phyloP scores from a whole-genome alignment of 1,140 invertebrate species.

The Prorops nasuta region DNA sequence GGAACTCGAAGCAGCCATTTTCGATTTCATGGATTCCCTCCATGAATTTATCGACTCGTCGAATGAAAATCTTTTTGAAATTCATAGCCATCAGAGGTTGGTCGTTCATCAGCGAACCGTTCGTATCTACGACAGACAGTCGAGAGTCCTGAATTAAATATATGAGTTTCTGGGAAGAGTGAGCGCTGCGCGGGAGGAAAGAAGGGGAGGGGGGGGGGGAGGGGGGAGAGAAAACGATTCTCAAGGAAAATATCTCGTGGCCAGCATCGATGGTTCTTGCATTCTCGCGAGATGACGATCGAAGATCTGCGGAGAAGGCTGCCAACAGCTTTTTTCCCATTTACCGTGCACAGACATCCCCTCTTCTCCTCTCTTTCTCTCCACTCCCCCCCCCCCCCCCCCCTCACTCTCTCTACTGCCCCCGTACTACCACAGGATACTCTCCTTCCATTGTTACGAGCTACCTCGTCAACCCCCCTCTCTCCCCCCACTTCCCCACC shows the following conservation, averaged over 20 bases:
- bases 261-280: conserved; percentile 2
- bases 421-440: conserved; percentile 1
- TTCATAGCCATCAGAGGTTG: too few relatives aligned
- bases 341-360: conserved; percentile 1
- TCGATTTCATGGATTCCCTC: too few relatives aligned
- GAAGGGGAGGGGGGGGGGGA: background rate
- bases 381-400: conserved; percentile 5
- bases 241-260: background rate
- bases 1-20: too few relatives aligned
- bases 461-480: conserved; percentile 20
- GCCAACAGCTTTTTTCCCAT: conserved; percentile 10
- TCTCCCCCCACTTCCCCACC: conserved; percentile 24
- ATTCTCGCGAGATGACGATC: conserved; percentile 19
- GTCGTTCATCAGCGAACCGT: too few relatives aligned
- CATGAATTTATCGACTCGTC: too few relatives aligned
- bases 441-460: conserved; percentile 22
- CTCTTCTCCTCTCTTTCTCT: background rate
- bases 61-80: too few relatives aligned
- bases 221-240: background rate
- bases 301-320: background rate
- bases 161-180: background rate
- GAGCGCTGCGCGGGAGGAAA: background rate
- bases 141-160: background rate
- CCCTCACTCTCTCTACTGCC: background rate
- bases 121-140: background rate